phyloP scores from a whole-genome alignment of 2,888 invertebrate species.

The Ophioninae sp. region DNA sequence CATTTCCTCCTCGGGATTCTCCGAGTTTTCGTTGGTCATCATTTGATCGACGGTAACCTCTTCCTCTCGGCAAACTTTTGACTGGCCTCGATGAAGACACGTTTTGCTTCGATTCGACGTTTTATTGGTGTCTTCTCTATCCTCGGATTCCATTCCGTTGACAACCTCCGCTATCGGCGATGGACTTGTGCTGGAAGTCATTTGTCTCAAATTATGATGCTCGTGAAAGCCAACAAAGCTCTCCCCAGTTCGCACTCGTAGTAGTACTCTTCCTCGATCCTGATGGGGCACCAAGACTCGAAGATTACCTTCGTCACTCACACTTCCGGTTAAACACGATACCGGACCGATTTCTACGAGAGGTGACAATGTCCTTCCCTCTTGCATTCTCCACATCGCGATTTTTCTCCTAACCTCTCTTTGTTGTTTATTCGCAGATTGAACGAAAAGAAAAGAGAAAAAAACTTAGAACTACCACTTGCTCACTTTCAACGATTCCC shows the following conservation, averaged over 20 bases:
- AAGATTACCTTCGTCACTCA: conserved; percentile 74
- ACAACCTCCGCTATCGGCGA: conserved; percentile 54
- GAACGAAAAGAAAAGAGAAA: background rate
- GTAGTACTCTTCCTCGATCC: conserved; percentile 74
- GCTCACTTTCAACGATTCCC: background rate
- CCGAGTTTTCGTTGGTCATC: conserved; percentile 33
- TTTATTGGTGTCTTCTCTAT: conserved; percentile 52
- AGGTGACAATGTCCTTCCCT: conserved; percentile 68
- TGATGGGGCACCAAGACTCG: conserved; percentile 70
- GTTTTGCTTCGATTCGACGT: conserved; percentile 41
- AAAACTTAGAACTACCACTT: conserved; percentile 1
- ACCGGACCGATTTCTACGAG: conserved; percentile 63
- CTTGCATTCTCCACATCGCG: conserved; percentile 78
- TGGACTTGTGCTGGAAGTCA: conserved; percentile 50
- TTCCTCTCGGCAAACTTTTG: conserved; percentile 55
- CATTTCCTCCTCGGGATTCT: conserved; percentile 54
- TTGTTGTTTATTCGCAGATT: background rate
- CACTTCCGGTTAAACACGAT: conserved; percentile 68
- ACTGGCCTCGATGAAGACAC: conserved; percentile 59
- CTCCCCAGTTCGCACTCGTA: conserved; percentile 75
- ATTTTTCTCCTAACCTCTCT: conserved; percentile 14
- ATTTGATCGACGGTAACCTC: conserved; percentile 61
- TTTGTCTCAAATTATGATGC: conserved; percentile 57
- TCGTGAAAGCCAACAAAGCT: conserved; percentile 72
- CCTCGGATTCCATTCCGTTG: conserved; percentile 60